Evolutionary conservation across 2,888 invertebrate species (phyloP).

Genomic region (Cosmopolites sordidus): DNA sequence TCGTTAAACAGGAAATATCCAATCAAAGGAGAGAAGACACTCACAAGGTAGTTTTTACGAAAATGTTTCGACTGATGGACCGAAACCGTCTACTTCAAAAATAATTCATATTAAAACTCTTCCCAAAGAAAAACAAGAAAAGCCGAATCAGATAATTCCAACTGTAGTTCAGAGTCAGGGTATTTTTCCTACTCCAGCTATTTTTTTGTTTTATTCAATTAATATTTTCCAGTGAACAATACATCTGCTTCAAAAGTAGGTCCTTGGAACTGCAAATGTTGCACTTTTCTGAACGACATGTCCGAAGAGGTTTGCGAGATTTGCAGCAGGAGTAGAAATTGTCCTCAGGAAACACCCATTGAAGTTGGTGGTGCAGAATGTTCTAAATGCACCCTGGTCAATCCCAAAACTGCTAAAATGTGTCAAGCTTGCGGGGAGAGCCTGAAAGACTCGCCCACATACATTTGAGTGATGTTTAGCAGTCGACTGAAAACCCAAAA

Average conservation of each 20-base stretch:
- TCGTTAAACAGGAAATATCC: conserved; percentile 6
- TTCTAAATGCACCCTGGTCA: conserved; percentile 71
- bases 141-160: conserved; percentile 35
- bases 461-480: conserved; percentile 54
- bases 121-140: conserved; percentile 47
- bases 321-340: conserved; percentile 58
- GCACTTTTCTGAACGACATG: conserved; percentile 64
- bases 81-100: conserved; percentile 15
- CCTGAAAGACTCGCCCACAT: conserved; percentile 71
- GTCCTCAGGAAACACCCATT: conserved; percentile 52
- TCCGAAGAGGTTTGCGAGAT: conserved; percentile 64
- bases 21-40: conserved; percentile 29
- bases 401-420: conserved; percentile 57
- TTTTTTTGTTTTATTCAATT: background rate
- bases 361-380: conserved; percentile 73
- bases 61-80: conserved; percentile 34
- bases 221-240: background rate
- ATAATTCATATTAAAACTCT: conserved; percentile 32
- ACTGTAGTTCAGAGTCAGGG: conserved; percentile 38
- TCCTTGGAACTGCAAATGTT: conserved; percentile 65
- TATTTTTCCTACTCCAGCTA: background rate
- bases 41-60: conserved; percentile 46
- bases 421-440: conserved; percentile 69
- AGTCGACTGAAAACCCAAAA: conserved; percentile 10
- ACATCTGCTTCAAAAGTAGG: background rate